phyloP scores from a whole-genome alignment of 2,113 vertebrate species.

The Heteronetta atricapilla region DNA sequence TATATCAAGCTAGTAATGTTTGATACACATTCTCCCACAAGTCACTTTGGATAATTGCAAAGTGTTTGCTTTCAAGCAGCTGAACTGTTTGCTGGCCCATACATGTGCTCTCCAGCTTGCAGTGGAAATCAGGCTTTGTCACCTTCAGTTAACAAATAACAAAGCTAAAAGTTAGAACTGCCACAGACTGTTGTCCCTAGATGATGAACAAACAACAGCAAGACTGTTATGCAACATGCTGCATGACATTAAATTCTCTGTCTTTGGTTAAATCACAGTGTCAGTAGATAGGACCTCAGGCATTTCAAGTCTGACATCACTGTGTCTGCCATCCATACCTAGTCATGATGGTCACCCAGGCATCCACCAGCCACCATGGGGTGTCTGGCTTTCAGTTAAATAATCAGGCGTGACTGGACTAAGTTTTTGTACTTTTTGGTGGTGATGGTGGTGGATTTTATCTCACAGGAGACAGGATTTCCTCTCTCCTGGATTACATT shows the following conservation, averaged over 20 bases:
- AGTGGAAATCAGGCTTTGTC: neutral
- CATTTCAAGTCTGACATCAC: rapidly evolving
- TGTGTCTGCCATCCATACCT: rapidly evolving
- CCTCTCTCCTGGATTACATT: neutral
- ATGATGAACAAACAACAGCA: neutral
- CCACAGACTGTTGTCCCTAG: neutral
- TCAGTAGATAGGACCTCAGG: neutral
- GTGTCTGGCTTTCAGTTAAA: neutral
- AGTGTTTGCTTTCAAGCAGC: neutral
- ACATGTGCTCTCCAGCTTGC: neutral
- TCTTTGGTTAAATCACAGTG: neutral
- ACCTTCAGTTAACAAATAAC: neutral
- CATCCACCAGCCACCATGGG: neutral
- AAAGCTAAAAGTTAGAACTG: neutral
- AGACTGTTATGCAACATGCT: neutral
- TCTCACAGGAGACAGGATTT: neutral
- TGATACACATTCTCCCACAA: neutral
- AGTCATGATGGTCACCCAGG: neutral
- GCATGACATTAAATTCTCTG: neutral
- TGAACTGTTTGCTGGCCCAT: neutral
- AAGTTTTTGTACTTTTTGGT: neutral
- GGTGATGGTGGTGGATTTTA: no score
- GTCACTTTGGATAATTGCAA: neutral
- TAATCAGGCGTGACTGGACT: neutral
- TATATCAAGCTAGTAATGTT: neutral